phyloP scores from a whole-genome alignment of 1,140 invertebrate species.

The Panagrolaimus sp. region DNA sequence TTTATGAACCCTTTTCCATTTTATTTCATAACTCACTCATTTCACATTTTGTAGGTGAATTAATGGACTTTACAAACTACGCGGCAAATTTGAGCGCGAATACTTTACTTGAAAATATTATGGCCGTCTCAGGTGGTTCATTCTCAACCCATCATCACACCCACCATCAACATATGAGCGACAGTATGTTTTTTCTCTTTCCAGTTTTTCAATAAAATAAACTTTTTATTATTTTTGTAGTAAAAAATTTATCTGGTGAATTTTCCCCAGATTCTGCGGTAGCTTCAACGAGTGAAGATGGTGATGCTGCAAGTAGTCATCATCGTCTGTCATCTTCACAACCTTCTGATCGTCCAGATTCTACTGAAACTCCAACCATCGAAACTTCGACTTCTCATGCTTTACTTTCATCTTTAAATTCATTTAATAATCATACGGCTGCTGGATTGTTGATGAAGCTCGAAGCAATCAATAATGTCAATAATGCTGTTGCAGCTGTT shows the following conservation, averaged over 20 bases:
- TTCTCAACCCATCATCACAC: slow-evolving; percentile 22
- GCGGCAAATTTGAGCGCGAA: slow-evolving; percentile 24
- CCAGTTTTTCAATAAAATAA: too few relatives aligned
- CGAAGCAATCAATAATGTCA: background rate
- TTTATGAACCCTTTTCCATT: background rate
- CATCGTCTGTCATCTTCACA: background rate
- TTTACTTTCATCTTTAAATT: background rate
- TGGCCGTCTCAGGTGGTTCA: slow-evolving; percentile 25
- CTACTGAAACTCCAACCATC: background rate
- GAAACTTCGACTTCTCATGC: background rate
- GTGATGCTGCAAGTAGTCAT: slow-evolving; percentile 25
- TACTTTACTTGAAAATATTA: slow-evolving; percentile 31
- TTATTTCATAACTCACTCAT: background rate
- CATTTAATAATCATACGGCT: background rate
- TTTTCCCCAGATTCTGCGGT: slow-evolving; percentile 45
- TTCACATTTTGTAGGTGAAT: slow-evolving; percentile 8
- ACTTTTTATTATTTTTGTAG: too few relatives aligned
- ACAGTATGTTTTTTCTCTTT: background rate
- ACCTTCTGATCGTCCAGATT: slow-evolving; percentile 8
- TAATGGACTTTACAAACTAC: slow-evolving; percentile 25
- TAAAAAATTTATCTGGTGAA: slow-evolving; percentile 14
- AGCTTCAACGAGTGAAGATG: slow-evolving; percentile 43
- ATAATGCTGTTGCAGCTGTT: background rate
- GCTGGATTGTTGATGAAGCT: background rate
- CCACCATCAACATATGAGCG: background rate